A percentile compares a stretch with the other conserved stretches of the same genome.
phyloP scores from a whole-genome alignment of 2,888 invertebrate species.

The Automeris io region DNA sequence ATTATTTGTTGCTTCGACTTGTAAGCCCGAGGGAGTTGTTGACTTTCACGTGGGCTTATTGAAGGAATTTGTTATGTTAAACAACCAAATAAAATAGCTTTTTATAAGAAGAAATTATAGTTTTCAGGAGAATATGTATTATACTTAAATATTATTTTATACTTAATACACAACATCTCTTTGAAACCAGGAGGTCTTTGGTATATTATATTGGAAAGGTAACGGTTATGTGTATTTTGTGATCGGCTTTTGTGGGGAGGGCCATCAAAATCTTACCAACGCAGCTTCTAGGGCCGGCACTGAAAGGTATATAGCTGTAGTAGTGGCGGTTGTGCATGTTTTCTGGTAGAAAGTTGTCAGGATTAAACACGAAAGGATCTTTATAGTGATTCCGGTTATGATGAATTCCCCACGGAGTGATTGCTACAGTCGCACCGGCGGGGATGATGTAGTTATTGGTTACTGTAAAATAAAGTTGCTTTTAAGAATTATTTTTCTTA shows the following conservation, averaged over 20 bases:
- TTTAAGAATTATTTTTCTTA: background rate
- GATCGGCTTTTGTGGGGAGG: background rate
- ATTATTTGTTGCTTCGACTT: no score
- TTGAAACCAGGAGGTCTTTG: no score
- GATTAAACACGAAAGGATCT: constrained; percentile 84
- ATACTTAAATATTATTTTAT: no score
- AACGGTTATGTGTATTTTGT: background rate
- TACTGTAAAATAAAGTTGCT: constrained; percentile 42
- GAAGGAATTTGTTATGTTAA: background rate
- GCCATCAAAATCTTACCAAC: constrained; percentile 71
- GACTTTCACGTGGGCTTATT: background rate
- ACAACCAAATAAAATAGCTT: background rate
- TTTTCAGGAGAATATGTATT: no score
- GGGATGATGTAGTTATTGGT: constrained; percentile 34
- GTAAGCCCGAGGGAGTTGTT: background rate
- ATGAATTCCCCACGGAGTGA: no score
- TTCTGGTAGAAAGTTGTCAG: constrained; percentile 88
- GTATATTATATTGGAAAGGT: no score
- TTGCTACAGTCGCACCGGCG: no score
- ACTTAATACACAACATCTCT: no score
- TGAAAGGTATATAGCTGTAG: constrained; percentile 88
- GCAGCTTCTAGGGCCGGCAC: constrained; percentile 88
- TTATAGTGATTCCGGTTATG: constrained; percentile 28
- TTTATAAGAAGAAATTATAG: background rate
- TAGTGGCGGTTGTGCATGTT: constrained; percentile 85